Conservation (phyloP, 2,113 vertebrate genomes). For the Murina feae region DNA sequence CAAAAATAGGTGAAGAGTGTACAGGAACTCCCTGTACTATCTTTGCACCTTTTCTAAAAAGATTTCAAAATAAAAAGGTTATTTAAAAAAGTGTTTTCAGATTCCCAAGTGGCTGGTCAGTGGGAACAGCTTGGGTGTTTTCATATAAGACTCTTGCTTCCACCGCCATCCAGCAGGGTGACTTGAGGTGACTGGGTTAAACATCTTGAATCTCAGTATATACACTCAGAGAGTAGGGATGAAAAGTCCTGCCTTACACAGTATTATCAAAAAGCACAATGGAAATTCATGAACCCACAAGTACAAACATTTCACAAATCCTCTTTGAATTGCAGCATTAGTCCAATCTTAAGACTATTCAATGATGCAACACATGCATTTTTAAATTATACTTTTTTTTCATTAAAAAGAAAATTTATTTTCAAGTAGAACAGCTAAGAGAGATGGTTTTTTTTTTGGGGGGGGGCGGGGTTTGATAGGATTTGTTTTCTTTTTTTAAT, state of each 20-base stretch:
- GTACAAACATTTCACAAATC: not conserved
- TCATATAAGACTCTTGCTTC: not conserved
- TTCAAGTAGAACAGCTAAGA: too few relatives aligned
- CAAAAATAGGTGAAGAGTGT: not conserved
- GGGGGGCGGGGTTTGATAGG: too few relatives aligned
- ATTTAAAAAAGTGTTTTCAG: not conserved
- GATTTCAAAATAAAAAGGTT: not conserved
- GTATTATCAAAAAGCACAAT: not conserved
- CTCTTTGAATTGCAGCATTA: not conserved
- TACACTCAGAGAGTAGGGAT: not conserved
- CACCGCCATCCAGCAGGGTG: not conserved
- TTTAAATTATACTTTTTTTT: not conserved
- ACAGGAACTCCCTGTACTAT: not conserved
- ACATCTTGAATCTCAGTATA: not conserved
- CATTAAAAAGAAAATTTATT: too few relatives aligned
- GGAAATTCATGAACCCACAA: not conserved
- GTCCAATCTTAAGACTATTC: not conserved
- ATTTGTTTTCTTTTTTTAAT: too few relatives aligned
- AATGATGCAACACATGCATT: not conserved
- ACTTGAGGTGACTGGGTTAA: not conserved
- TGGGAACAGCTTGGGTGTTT: not conserved
- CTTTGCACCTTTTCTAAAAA: not conserved
- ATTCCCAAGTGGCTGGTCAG: not conserved
- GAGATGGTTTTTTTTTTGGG: too few relatives aligned
- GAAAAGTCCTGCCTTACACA: not conserved